Evolutionary conservation across 2,888 invertebrate species (phyloP).

Genomic region (Drosophila austrosaltans): DNA sequence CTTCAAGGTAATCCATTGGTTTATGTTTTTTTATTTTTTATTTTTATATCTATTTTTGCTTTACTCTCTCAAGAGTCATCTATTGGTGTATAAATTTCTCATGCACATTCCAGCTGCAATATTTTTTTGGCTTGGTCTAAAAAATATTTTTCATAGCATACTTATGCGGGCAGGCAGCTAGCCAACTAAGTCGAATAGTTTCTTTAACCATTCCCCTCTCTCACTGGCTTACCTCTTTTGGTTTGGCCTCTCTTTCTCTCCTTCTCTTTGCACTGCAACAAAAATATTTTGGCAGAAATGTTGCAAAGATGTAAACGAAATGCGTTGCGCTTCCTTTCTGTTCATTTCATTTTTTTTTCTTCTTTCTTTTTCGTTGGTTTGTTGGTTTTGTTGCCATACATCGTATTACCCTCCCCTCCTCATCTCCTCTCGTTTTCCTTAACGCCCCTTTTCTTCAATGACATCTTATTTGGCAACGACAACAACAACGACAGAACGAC

Average conservation of each 20-base stretch:
- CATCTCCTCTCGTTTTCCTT: neutral
- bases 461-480: constrained; percentile 64
- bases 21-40: neutral
- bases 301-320: constrained; percentile 70
- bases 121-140: constrained; percentile 8
- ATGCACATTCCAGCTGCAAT: constrained; percentile 12
- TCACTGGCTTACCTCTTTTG: neutral
- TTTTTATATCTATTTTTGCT: neutral
- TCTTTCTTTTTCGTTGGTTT: neutral
- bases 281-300: constrained; percentile 58
- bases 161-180: constrained; percentile 36
- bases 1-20: neutral
- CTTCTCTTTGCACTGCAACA: constrained; percentile 38
- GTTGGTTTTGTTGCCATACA: neutral
- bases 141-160: constrained; percentile 39
- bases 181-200: constrained; percentile 49
- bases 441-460: constrained; percentile 29
- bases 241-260: neutral
- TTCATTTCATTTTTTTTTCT: neutral
- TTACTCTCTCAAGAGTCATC: constrained; percentile 28
- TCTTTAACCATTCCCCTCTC: neutral
- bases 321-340: constrained; percentile 36
- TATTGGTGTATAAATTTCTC: neutral
- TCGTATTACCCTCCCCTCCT: neutral
- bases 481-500: neutral